Conservation (phyloP, 2,113 vertebrate species). For the Brachypteracias leptosomus region DNA sequence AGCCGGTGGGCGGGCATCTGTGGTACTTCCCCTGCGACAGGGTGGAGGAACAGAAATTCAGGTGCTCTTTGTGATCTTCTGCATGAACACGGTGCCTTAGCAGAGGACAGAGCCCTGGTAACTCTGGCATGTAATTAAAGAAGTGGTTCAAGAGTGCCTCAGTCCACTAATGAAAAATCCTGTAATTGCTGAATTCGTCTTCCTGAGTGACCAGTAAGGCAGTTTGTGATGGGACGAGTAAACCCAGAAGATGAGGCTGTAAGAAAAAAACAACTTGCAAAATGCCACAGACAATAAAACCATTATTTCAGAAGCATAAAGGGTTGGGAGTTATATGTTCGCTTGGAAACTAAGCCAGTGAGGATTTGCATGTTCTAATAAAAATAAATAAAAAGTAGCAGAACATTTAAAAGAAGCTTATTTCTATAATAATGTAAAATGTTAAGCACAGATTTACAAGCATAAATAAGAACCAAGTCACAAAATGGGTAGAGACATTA, state of each 20-base stretch:
- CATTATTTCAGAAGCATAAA: not conserved
- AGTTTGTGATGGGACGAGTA: not conserved
- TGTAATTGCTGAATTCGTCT: not conserved
- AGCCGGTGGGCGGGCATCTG: not conserved
- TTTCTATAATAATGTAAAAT: constrained; percentile 39
- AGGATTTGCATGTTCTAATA: constrained; percentile 24
- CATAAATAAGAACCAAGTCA: constrained; percentile 20
- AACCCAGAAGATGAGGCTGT: not conserved
- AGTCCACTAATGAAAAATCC: not conserved
- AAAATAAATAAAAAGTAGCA: constrained; percentile 31
- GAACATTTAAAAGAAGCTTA: constrained; percentile 52
- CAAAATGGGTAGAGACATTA: not conserved
- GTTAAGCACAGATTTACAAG: constrained; percentile 47
- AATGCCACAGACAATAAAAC: not conserved
- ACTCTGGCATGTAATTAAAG: not conserved
- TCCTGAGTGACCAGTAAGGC: not conserved
- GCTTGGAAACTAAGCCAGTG: not conserved
- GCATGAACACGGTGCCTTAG: not conserved
- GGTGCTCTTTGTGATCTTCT: not conserved
- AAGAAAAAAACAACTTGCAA: not conserved
- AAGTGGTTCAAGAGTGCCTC: not conserved
- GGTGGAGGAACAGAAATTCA: not conserved
- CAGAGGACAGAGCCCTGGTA: not conserved
- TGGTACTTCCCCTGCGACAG: not conserved
- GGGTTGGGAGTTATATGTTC: not conserved